Evolutionary conservation across 2,888 invertebrate species (phyloP), one percentile per base, ranked within the genome.

Genomic region (Sicus ferrugineus): DNA sequence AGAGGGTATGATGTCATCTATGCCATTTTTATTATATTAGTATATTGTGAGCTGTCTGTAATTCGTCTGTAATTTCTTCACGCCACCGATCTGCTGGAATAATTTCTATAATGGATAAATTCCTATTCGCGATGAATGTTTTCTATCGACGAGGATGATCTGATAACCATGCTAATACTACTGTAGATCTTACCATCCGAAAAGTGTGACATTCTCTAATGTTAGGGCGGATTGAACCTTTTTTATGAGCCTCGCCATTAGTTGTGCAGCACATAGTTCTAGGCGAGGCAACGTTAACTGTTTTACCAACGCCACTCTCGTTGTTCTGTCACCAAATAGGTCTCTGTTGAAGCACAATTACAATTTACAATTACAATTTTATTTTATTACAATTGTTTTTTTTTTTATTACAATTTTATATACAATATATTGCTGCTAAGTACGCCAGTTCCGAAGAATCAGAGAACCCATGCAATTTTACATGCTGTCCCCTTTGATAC

Each of bases 81-180:
- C 38, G 19, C 67, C 70, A 72, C 28, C 52, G 42, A n/a, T 42
- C 23, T 7, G 63, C 58, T 3, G 68, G 72, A 23, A 73, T 38
- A 16, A 65, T 54, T 28, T 61, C 48, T 11, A 70, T 67, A 9
- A 69, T 70, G 38, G 67, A 67, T 42, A 70, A 70, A 38, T 68
- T 72, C 4, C 68, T 52, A 42, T 73, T 72, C 1, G 67, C 72
- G 5, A 72, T 67, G 46, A 69, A 72, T 11, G 68, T 64, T 21
- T 70, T 67, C 70, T 69, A 73, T 50, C 67, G 48, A n/a, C 58
- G 38, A 26, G 68, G 70, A 42, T 67, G 63, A 48, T 69, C 58
- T 9, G 46, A 19, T 21, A 67, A 16, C 69, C 66, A 71, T 5
- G 68, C 65, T 31, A 72, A 38, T 23, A 72, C 70, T 28, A 68